These are phyloP conservation scores for Dryomyza anilis DNA, from an alignment of 2,888 invertebrate species.

Conservation along the genomic window DNA sequence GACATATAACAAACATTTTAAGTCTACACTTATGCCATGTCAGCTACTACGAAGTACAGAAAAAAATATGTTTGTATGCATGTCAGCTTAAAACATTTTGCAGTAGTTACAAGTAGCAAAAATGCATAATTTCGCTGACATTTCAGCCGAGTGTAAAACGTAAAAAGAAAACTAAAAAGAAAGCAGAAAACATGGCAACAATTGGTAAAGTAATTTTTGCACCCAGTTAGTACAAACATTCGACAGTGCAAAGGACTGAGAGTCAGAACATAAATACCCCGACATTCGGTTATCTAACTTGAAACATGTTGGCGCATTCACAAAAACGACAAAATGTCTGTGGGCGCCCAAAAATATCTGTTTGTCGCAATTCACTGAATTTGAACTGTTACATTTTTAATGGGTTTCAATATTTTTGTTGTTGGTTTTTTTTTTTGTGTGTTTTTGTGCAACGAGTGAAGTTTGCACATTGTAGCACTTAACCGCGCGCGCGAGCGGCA, in stretches of 20 bases:
- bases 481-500: constrained; percentile 18
- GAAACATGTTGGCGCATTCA: not conserved
- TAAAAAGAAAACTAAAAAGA: not conserved
- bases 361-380: too few species aligned
- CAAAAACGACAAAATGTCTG: not conserved
- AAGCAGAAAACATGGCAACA: not conserved
- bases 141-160: not conserved
- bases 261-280: not conserved
- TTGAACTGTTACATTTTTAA: too few species aligned
- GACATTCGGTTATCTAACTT: not conserved
- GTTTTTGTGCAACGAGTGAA: not conserved
- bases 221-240: not conserved
- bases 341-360: not conserved
- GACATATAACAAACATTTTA: too few species aligned
- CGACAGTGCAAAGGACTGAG: not conserved
- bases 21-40: too few species aligned
- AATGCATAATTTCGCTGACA: not conserved
- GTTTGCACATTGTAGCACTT: constrained; percentile 16
- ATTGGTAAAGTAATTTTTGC: not conserved
- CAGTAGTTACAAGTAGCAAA: not conserved
- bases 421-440: not conserved
- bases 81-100: not conserved
- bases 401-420: not conserved
- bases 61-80: too few species aligned
- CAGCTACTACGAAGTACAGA: too few species aligned